Evolutionary conservation across 2,797 vertebrate genomes (phyloP), one percentile per base, ranked within the genome.

Genomic region (Macroramphosus scolopax): DNA sequence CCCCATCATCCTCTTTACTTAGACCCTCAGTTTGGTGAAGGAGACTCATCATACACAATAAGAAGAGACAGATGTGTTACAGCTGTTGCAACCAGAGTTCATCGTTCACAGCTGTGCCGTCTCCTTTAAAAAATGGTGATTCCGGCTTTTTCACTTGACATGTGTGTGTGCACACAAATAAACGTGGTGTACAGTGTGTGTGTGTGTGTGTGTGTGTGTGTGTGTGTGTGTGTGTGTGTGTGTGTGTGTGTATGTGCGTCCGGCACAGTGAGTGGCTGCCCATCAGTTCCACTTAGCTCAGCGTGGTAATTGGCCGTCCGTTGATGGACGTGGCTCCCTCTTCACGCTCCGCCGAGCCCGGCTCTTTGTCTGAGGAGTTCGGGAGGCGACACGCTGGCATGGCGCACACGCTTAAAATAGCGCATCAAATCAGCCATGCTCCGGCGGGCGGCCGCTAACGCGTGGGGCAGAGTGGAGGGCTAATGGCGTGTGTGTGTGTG

Each of bases 251-350:
- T 38, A 68, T 54, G 64, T 60, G 42, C 30, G 60, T 72, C 46
- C 47, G 6, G 64, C 72, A 42, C 75, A 69, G 75, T 29, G 57
- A 69, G 78, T 51, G 70, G 56, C 65, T 66, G 54, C 57, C 75
- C 76, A 80, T 86, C 78, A 82, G 78, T 82, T 80, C 68, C 73
- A 72, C 80, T 87, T 79, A 81, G 72, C 78, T 67, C 75, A 80
- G 83, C 68, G 57, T 86, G 78, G 81, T 86, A 88, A 87, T 85
- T 87, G 82, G 84, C 75, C 59, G 7, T 63, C 83, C 81, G 82
- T 69, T 83, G 85, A 86, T 79, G 81, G 84, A 86, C 80, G 67
- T 64, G 71, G 63, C 78, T 82, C 80, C 75, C 77, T 78, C 77
- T 83, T 82, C 83, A 85, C 73, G 80, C 83, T 89, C 72, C 68